phyloP scores from a whole-genome alignment of 1,140 invertebrate genomes.

The Himalopsyche phryganea region DNA sequence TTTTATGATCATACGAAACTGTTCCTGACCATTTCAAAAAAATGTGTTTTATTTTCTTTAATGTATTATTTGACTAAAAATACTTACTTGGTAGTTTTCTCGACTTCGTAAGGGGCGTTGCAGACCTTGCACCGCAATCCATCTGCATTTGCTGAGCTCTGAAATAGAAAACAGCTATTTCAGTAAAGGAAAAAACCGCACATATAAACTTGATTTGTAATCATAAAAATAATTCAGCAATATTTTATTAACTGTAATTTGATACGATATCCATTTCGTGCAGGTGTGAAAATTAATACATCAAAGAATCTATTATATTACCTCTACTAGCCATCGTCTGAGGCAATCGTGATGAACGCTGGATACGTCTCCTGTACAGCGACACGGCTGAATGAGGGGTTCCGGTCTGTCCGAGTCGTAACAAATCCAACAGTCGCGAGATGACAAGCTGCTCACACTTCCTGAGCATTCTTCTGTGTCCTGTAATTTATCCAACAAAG shows the following conservation, averaged over 20 bases:
- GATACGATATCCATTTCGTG: too few relatives aligned
- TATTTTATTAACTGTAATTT: too few relatives aligned
- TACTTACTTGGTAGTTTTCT: constrained; percentile 60
- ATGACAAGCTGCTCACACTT: constrained; percentile 40
- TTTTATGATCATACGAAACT: too few relatives aligned
- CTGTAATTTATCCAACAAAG: constrained; percentile 33
- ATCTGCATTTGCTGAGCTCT: constrained; percentile 64
- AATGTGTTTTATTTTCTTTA: too few relatives aligned
- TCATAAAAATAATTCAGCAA: too few relatives aligned
- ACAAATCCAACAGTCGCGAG: constrained; percentile 87
- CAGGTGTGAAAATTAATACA: too few relatives aligned
- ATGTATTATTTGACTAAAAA: too few relatives aligned
- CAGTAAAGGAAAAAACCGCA: too few relatives aligned
- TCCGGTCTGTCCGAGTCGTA: constrained; percentile 80
- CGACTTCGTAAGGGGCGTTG: constrained; percentile 69
- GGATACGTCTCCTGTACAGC: constrained; percentile 85
- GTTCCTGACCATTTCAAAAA: too few relatives aligned
- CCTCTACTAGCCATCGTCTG: constrained; percentile 82
- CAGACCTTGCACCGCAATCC: constrained; percentile 77
- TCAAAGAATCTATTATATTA: too few relatives aligned
- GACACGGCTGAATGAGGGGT: constrained; percentile 84
- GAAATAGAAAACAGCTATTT: constrained; percentile 33
- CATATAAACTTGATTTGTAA: too few relatives aligned
- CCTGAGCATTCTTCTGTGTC: constrained; percentile 57
- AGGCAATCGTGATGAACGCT: constrained; percentile 90